Base-by-base conservation (phyloP, 2,113 vertebrate species). In the Panthera uncia region DNA sequence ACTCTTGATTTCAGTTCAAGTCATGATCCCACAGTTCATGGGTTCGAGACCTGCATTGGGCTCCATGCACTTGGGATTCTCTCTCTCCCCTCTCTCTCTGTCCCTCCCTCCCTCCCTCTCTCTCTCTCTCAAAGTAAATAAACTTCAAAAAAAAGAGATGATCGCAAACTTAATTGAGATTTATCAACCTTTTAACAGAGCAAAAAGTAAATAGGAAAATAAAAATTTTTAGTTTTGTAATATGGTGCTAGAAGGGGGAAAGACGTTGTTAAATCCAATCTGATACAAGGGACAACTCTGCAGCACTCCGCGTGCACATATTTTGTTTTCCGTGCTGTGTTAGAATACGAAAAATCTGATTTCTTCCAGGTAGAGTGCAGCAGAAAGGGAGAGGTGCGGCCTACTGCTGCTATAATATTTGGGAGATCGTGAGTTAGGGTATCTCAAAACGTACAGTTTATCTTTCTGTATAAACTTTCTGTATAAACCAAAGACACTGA, bases 131-230 rank as follows among this genome's bases (percentile, higher is more conserved):
- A 61, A 61, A 61, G 4, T 25, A 61, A 61, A 61, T 61, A 61
- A 23, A 61, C 57, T 61, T 61, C 0, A 8, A 23, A 61, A 61
- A 8, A 61, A 93, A 78, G 25, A 94, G 76, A 69, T 33, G 12
- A 89, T 33, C 19, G 2, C 73, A 74, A 81, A 71, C 92, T 94
- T 63, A 96, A 38, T 33, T 96, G 55, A 57, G 38, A 76, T 50
- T 55, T 36, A 9, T 83, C 65, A 96, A 88, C 14, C 11, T 91
- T 83, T 89, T 83, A 92, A 81, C 31, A 69, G 19, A 63, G 19
- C 23, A 90, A 73, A 97, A 91, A 83, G 50, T 45, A 87, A 91
- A 68, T 76, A 71, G 31, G 13, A 14, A 95, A 92, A 83, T 88
- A 33, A 38, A 61, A 82, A 18, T 23, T 36, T 63, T 65, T 38